These are phyloP conservation scores for Lepilemur septentrionalis DNA, from an alignment of 2,797 vertebrate genomes.

Conservation along the genomic window DNA sequence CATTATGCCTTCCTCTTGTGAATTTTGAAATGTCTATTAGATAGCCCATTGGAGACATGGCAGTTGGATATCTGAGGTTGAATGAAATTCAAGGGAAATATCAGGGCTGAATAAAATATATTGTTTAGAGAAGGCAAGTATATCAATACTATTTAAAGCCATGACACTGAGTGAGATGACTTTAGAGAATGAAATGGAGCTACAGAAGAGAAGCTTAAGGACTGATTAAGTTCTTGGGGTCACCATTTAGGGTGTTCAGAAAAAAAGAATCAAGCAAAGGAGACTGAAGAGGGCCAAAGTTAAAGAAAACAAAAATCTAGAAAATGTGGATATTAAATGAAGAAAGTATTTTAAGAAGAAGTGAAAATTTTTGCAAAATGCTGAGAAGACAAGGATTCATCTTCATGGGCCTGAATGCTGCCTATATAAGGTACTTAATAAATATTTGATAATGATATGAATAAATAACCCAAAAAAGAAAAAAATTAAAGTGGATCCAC, in stretches of 20 bases:
- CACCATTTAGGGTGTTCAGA: background rate
- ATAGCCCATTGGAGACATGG: background rate
- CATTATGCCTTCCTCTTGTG: background rate
- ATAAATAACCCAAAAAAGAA: conserved; percentile 13
- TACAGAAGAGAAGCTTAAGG: background rate
- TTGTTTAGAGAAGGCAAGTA: background rate
- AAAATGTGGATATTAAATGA: background rate
- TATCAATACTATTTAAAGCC: background rate
- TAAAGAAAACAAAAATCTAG: background rate
- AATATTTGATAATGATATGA: background rate
- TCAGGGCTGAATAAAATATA: background rate
- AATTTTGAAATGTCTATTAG: background rate
- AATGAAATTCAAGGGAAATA: background rate
- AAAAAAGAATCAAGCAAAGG: background rate
- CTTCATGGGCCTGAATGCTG: background rate
- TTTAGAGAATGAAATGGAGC: background rate
- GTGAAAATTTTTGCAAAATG: background rate
- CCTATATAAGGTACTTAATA: background rate
- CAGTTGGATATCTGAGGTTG: background rate
- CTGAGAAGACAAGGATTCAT: background rate
- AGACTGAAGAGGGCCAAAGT: background rate
- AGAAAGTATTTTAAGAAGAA: background rate
- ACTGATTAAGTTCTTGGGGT: background rate
- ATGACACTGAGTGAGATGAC: background rate
- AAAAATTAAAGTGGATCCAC: background rate